Evolutionary conservation across 2,797 vertebrate genomes (phyloP).

Genomic region (Centroberyx gerrardi): DNA sequence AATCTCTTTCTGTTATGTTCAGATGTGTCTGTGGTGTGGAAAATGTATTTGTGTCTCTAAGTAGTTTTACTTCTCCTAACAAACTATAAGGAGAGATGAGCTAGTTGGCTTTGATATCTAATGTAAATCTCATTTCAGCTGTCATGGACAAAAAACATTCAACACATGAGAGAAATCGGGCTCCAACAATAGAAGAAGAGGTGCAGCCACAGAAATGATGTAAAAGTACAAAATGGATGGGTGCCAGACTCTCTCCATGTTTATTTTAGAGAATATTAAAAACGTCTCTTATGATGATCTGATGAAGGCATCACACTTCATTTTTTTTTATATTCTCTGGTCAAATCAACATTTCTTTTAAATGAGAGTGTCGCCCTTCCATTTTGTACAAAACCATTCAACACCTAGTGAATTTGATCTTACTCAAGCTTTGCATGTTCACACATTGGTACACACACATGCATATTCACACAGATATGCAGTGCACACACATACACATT

Average conservation of each 20-base stretch:
- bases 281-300: no score
- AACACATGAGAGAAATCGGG: neutral
- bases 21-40: neutral
- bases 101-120: slow-evolving; percentile 38
- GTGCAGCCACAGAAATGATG: no score
- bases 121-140: slow-evolving; percentile 24
- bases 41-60: slow-evolving; percentile 3
- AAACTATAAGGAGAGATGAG: slow-evolving; percentile 15
- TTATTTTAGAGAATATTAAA: no score
- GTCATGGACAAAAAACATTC: slow-evolving; percentile 6
- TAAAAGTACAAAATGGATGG: no score
- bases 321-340: no score
- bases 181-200: neutral
- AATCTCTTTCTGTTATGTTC: neutral
- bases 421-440: neutral
- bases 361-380: no score
- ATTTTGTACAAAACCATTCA: no score
- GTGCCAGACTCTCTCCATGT: no score
- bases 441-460: neutral
- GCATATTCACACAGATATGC: neutral
- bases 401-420: neutral
- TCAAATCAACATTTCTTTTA: no score
- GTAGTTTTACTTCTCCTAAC: slow-evolving; percentile 7
- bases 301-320: no score
- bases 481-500: no score